These are phyloP conservation scores for Drusus annulatus DNA, from an alignment of 1,140 invertebrate genomes.

Conservation along the genomic window DNA sequence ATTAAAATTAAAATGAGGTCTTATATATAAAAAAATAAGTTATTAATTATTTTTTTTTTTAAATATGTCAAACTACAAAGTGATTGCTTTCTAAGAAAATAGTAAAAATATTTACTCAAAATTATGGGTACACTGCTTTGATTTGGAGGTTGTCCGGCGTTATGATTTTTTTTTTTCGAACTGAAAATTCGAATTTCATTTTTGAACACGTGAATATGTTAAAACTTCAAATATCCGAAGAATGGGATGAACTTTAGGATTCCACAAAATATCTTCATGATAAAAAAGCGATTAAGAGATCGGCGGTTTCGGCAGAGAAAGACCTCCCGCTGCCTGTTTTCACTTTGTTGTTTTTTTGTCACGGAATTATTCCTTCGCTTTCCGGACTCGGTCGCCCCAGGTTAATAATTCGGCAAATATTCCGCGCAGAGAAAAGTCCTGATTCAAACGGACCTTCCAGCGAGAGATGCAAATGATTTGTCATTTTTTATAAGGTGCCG, in stretches of 20 bases:
- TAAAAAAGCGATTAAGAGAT: conserved; percentile 55
- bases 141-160: no score
- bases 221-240: no score
- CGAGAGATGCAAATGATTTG: background rate
- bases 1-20: no score
- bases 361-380: conserved; percentile 27
- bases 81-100: no score
- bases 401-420: conserved; percentile 57
- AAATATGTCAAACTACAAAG: no score
- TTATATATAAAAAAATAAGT: no score
- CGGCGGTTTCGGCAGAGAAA: conserved; percentile 8
- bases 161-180: no score
- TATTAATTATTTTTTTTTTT: no score
- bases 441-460: background rate
- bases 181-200: no score
- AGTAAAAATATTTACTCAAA: no score
- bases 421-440: conserved; percentile 46
- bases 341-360: conserved; percentile 21
- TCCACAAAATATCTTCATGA: conserved; percentile 37
- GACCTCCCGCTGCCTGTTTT: conserved; percentile 35
- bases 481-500: background rate
- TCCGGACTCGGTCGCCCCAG: conserved; percentile 10
- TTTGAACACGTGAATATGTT: no score
- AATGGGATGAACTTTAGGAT: background rate
- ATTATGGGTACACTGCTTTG: no score